A percentile compares a stretch with the other conserved stretches of the same genome.
Evolutionary conservation across 2,888 invertebrate species (phyloP).

Genomic region (Onchidella celtica): DNA sequence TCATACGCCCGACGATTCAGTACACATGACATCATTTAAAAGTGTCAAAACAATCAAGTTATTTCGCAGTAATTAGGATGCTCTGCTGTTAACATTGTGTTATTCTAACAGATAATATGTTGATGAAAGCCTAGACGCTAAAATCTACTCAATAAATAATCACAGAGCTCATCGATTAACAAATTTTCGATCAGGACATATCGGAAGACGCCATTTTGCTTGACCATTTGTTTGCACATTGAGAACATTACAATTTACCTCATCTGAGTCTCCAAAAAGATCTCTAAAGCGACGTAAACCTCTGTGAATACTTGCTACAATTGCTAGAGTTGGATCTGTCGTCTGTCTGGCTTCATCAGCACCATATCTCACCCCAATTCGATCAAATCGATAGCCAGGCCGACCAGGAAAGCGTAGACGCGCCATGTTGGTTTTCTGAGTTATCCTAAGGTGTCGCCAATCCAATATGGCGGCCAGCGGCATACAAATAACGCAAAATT

Average conservation of each 20-base stretch:
- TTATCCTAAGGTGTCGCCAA: constrained; percentile 33
- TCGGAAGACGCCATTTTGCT: constrained; percentile 75
- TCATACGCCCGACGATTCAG: too few species aligned
- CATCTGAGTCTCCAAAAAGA: constrained; percentile 77
- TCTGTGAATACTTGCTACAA: constrained; percentile 74
- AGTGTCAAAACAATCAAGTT: too few species aligned
- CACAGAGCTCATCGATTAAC: constrained; percentile 8
- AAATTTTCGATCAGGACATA: constrained; percentile 37
- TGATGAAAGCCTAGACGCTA: too few species aligned
- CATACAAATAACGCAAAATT: constrained; percentile 26
- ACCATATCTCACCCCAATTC: constrained; percentile 70
- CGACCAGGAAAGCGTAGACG: constrained; percentile 79
- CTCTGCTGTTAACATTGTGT: too few species aligned
- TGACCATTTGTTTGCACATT: neutral
- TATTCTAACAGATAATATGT: too few species aligned
- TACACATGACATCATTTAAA: too few species aligned
- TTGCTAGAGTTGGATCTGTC: constrained; percentile 70
- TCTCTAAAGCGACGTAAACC: constrained; percentile 74
- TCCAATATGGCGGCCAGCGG: constrained; percentile 50
- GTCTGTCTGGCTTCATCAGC: constrained; percentile 73
- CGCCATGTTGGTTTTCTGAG: constrained; percentile 75
- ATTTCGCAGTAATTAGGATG: too few species aligned
- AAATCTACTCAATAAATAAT: neutral
- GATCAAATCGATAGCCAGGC: constrained; percentile 78
- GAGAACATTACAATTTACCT: constrained; percentile 70